Conservation (phyloP, 1,140 invertebrate genomes). For the Drosophila parvula region DNA sequence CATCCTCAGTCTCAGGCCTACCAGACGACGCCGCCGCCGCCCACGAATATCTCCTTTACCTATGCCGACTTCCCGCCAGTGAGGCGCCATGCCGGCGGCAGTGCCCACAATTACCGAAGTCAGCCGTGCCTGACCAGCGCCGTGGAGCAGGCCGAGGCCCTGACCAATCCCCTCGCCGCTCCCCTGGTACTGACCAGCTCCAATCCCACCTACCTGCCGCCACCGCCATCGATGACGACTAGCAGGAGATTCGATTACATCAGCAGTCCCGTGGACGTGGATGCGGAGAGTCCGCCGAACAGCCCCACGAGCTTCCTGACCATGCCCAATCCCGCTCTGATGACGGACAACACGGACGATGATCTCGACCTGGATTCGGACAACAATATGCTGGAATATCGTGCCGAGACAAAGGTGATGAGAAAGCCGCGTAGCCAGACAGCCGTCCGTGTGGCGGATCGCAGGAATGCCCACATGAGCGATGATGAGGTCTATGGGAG, state of each 20-base stretch:
- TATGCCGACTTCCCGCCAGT: conserved; percentile 63
- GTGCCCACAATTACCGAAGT: conserved; percentile 66
- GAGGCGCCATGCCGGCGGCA: not conserved
- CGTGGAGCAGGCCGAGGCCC: conserved; percentile 48
- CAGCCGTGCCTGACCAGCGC: conserved; percentile 73
- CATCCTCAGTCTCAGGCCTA: not conserved
- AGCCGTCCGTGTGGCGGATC: conserved; percentile 83
- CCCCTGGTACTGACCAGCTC: conserved; percentile 73
- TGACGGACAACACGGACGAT: conserved; percentile 78
- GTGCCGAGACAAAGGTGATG: conserved; percentile 88
- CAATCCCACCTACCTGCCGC: conserved; percentile 66
- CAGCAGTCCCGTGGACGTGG: conserved; percentile 61
- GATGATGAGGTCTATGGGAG: conserved; percentile 79
- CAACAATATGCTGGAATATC: conserved; percentile 85
- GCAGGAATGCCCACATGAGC: conserved; percentile 66
- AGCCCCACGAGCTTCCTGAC: conserved; percentile 74
- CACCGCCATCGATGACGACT: not conserved
- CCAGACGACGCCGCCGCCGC: conserved; percentile 53
- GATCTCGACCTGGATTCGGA: conserved; percentile 79
- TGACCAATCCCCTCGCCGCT: conserved; percentile 74
- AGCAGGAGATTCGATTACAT: conserved; percentile 43
- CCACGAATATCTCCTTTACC: conserved; percentile 79
- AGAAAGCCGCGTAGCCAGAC: conserved; percentile 87
- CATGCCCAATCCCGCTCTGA: conserved; percentile 45
- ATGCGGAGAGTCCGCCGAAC: conserved; percentile 54